Conservation (phyloP, 2,888 invertebrate genomes). For the Callosobruchus maculatus region DNA sequence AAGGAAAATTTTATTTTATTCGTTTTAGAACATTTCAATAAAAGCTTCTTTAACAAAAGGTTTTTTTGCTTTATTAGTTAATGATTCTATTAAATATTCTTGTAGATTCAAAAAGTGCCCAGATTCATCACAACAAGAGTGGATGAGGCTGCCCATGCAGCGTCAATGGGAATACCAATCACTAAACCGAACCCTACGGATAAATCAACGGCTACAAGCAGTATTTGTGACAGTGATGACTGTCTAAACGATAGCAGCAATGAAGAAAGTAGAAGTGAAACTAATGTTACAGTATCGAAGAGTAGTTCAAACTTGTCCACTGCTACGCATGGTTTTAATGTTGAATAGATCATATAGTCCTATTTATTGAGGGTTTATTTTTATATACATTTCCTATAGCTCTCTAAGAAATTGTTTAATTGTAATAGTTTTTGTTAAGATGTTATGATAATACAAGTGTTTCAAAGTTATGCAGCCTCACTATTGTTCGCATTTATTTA, state of each 20-base stretch:
- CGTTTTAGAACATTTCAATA: no score
- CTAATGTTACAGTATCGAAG: neutral
- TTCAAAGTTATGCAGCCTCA: neutral
- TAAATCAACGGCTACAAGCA: neutral
- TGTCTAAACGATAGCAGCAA: neutral
- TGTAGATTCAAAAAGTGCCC: conserved; percentile 29
- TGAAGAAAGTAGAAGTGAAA: neutral
- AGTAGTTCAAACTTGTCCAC: neutral
- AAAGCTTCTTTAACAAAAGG: no score
- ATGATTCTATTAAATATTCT: neutral
- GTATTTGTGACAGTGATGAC: neutral
- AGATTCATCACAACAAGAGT: conserved; percentile 46
- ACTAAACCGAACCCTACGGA: neutral
- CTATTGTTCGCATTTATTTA: neutral
- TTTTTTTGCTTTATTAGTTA: no score
- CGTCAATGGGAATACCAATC: conserved; percentile 25
- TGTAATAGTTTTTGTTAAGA: no score
- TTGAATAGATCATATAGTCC: neutral
- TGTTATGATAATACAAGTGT: neutral
- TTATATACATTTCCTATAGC: neutral
- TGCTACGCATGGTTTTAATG: neutral
- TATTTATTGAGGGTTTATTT: neutral
- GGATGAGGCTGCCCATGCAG: conserved; percentile 45
- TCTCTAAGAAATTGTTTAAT: neutral
- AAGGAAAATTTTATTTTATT: no score